A percentile compares a stretch with the other conserved stretches of the same genome.
Evolutionary conservation across 2,113 vertebrate genomes (phyloP).

Genomic region (Colistium nudipinnis): DNA sequence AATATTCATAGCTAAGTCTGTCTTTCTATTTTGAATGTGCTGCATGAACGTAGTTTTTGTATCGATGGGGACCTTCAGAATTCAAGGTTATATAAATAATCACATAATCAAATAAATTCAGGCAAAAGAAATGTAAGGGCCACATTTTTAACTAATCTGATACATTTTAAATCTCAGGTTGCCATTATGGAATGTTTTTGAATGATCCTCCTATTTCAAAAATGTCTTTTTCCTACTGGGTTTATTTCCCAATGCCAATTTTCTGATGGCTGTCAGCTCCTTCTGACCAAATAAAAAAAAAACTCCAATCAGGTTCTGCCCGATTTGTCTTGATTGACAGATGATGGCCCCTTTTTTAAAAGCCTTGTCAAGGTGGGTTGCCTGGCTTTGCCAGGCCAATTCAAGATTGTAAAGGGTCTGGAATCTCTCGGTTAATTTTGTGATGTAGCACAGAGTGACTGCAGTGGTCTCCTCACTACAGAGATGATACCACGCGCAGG

Average conservation of each 20-base stretch:
- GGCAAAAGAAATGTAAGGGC: neutral
- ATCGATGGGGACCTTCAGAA: neutral
- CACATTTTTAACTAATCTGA: neutral
- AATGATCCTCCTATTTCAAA: neutral
- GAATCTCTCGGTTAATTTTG: too few relatives aligned
- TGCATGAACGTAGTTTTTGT: slow-evolving; percentile 12
- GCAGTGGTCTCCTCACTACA: slow-evolving; percentile 53
- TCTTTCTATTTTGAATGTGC: slow-evolving; percentile 6
- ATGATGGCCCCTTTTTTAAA: neutral
- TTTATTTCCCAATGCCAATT: neutral
- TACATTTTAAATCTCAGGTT: neutral
- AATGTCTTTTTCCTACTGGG: neutral
- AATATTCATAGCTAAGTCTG: slow-evolving; percentile 52
- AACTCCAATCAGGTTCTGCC: neutral
- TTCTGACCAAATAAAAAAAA: neutral
- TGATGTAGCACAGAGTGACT: slow-evolving; percentile 44
- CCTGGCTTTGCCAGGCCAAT: too few relatives aligned
- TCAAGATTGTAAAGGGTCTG: too few relatives aligned
- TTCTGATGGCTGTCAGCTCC: neutral
- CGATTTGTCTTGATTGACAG: too few relatives aligned
- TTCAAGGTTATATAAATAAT: neutral
- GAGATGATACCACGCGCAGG: slow-evolving; percentile 56
- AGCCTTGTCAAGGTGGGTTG: too few relatives aligned
- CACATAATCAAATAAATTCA: neutral
- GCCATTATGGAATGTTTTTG: neutral